Conservation (phyloP, 2,113 vertebrate genomes). For the Boulengeromyrus knoepffleri region DNA sequence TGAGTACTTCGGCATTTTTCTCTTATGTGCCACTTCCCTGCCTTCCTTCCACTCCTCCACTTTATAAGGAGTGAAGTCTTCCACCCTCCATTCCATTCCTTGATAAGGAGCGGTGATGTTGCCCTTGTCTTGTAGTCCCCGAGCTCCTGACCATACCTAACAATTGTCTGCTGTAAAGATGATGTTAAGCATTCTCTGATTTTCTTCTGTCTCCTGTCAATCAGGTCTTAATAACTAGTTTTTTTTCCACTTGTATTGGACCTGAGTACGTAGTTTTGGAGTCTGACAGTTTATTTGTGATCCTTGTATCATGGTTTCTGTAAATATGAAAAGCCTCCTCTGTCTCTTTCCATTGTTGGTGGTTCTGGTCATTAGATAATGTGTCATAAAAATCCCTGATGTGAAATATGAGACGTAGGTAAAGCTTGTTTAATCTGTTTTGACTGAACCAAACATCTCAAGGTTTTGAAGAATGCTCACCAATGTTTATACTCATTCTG, state of each 20-base stretch:
- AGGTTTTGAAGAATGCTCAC: background rate
- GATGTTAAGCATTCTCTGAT: background rate
- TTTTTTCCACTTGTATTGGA: background rate
- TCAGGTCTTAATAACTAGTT: background rate
- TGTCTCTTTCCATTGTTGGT: background rate
- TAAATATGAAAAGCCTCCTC: background rate
- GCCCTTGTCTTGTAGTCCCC: background rate
- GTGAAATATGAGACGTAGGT: background rate
- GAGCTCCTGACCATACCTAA: background rate
- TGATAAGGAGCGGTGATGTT: background rate
- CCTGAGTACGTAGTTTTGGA: background rate
- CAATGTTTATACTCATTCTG: background rate
- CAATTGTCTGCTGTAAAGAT: background rate
- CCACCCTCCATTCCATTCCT: background rate
- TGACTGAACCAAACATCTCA: background rate
- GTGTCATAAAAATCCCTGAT: background rate
- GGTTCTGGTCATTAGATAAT: background rate
- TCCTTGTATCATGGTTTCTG: background rate
- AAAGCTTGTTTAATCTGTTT: background rate
- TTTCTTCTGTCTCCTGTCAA: background rate
- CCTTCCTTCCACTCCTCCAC: background rate
- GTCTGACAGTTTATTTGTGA: background rate
- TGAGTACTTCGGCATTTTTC: background rate
- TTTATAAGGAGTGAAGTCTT: background rate
- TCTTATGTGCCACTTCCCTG: background rate